Percentiles rank a stretch among this genome's conserved stretches.
These are phyloP conservation scores for Indicator indicator DNA, from an alignment of 2,113 vertebrate species.

Conservation along the genomic window DNA sequence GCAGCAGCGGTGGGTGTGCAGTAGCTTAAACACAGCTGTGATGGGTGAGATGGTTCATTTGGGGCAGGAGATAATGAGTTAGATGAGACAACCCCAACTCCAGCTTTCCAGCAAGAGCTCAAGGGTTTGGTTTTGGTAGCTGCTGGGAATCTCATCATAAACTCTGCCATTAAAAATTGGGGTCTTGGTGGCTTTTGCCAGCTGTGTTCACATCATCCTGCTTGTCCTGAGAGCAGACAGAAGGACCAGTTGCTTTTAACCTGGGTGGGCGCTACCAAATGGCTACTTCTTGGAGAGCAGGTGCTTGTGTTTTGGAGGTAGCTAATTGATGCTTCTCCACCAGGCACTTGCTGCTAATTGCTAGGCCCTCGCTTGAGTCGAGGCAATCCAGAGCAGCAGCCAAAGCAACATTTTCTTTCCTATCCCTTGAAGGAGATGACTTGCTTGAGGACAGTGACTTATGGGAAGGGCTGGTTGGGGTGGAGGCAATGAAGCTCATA, in stretches of 20 bases:
- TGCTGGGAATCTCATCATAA: rapidly evolving
- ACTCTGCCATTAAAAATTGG: not conserved
- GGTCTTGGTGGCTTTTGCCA: not conserved
- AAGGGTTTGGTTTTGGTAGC: not conserved
- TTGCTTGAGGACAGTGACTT: not conserved
- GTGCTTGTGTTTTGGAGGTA: not conserved
- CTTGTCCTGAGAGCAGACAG: not conserved
- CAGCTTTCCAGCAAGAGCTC: not conserved
- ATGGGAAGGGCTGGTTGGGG: not conserved
- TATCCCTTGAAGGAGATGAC: not conserved
- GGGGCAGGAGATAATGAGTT: not conserved
- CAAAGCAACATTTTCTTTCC: not conserved
- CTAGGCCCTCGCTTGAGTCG: not conserved
- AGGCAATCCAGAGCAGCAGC: not conserved
- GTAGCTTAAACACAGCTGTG: not conserved
- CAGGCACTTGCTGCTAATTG: not conserved
- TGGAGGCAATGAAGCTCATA: rapidly evolving
- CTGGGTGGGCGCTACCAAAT: rapidly evolving
- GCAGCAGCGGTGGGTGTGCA: not conserved
- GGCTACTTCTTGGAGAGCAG: rapidly evolving
- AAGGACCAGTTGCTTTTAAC: not conserved
- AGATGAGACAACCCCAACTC: not conserved
- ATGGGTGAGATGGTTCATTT: not conserved
- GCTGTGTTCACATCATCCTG: rapidly evolving
- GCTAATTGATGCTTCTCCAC: not conserved